Conservation (phyloP, 2,797 vertebrate species). For the Pseudopleuronectes americanus region DNA sequence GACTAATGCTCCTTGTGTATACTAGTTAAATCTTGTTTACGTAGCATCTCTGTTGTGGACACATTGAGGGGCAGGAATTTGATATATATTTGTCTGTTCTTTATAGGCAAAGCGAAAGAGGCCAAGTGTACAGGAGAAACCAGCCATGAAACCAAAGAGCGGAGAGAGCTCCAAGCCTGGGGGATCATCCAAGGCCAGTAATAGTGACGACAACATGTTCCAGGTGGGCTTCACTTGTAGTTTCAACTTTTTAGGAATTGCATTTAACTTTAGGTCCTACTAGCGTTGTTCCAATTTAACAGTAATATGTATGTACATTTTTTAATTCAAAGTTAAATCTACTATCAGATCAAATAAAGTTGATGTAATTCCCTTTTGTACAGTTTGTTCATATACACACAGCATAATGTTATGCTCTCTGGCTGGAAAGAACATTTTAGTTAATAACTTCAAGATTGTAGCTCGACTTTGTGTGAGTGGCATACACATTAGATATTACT, state of each 20-base stretch:
- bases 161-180: constrained; percentile 93
- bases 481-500: no score
- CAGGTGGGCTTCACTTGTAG: constrained; percentile 82
- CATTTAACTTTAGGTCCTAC: not conserved
- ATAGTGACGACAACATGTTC: constrained; percentile 93
- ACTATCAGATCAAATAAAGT: no score
- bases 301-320: not conserved
- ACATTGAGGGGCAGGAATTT: not conserved
- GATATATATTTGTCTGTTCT: not conserved
- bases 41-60: not conserved
- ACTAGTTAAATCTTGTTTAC: not conserved
- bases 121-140: constrained; percentile 88
- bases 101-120: constrained; percentile 93
- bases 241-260: not conserved
- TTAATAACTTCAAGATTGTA: no score
- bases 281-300: no score
- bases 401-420: no score
- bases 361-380: no score
- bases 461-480: no score
- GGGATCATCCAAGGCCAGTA: constrained; percentile 88
- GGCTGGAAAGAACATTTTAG: no score
- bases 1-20: not conserved
- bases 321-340: not conserved
- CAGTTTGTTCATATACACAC: no score
- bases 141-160: constrained; percentile 92